These are phyloP conservation scores for Drosophila pseudotalamancana DNA, from an alignment of 2,888 invertebrate species.

Conservation along the genomic window DNA sequence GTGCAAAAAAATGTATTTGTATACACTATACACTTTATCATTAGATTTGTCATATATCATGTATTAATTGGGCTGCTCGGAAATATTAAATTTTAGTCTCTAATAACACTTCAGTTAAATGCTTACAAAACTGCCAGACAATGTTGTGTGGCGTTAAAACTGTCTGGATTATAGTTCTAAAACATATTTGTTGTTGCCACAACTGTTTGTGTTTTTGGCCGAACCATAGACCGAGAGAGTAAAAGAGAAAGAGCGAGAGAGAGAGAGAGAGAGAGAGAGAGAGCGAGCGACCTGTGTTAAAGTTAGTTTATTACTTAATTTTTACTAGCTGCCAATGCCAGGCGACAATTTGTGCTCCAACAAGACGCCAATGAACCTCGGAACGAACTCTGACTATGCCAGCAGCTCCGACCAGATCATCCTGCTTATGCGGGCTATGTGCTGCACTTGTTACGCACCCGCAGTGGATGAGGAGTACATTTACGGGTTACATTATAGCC, in stretches of 20 bases:
- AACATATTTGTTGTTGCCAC: conserved; percentile 47
- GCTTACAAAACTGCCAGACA: conserved; percentile 47
- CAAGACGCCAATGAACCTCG: conserved; percentile 41
- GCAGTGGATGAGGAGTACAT: conserved; percentile 44
- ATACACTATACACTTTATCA: not conserved
- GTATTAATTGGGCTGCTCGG: not conserved
- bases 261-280: not conserved
- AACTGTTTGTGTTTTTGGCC: conserved; percentile 29
- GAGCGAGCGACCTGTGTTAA: conserved; percentile 49
- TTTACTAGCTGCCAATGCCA: conserved; percentile 78
- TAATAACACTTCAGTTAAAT: conserved; percentile 44
- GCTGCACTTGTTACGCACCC: conserved; percentile 72
- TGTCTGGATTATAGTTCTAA: conserved; percentile 47
- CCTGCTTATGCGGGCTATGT: conserved; percentile 58
- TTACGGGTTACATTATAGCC: conserved; percentile 59
- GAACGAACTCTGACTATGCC: conserved; percentile 1
- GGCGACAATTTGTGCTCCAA: conserved; percentile 61
- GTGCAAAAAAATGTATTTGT: too few relatives aligned
- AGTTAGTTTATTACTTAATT: conserved; percentile 76
- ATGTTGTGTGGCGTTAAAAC: conserved; percentile 53
- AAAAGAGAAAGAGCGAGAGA: conserved; percentile 2
- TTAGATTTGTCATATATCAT: not conserved
- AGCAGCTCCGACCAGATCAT: conserved; percentile 25
- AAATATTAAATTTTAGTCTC: conserved; percentile 9
- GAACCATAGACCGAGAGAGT: conserved; percentile 12